These are phyloP conservation scores for Capra hircus DNA, from an alignment of 2,113 vertebrate genomes.

Conservation along the genomic window DNA sequence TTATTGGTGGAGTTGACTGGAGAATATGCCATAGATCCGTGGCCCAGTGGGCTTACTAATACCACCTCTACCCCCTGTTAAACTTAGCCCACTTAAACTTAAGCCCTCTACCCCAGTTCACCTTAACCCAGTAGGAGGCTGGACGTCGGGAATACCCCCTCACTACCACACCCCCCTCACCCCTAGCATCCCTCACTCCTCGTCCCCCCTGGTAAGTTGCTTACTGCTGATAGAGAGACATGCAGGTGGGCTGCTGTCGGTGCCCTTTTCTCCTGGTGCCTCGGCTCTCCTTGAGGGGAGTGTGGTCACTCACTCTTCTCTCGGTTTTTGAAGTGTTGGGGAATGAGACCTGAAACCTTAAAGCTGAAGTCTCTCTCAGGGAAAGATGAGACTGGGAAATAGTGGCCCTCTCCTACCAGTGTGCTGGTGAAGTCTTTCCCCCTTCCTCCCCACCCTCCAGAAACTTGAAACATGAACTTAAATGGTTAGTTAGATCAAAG, in stretches of 20 bases:
- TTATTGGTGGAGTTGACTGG: background rate
- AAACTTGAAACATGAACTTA: background rate
- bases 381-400: background rate
- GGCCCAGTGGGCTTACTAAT: background rate
- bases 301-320: background rate
- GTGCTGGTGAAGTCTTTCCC: background rate
- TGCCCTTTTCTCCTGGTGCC: background rate
- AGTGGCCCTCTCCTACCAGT: background rate
- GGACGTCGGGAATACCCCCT: background rate
- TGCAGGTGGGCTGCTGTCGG: background rate
- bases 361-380: background rate
- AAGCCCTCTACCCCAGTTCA: background rate
- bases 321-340: background rate
- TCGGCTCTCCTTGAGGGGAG: background rate
- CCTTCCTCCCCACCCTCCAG: background rate
- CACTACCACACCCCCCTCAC: background rate
- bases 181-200: too few relatives aligned
- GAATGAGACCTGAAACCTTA: background rate
- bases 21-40: background rate
- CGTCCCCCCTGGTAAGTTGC: background rate
- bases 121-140: background rate
- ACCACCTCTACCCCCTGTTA: accelerated
- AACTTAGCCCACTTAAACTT: background rate
- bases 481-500: background rate
- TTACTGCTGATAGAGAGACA: background rate